Evolutionary conservation across 1,140 invertebrate genomes (phyloP).

Genomic region (Pissodes strobi): DNA sequence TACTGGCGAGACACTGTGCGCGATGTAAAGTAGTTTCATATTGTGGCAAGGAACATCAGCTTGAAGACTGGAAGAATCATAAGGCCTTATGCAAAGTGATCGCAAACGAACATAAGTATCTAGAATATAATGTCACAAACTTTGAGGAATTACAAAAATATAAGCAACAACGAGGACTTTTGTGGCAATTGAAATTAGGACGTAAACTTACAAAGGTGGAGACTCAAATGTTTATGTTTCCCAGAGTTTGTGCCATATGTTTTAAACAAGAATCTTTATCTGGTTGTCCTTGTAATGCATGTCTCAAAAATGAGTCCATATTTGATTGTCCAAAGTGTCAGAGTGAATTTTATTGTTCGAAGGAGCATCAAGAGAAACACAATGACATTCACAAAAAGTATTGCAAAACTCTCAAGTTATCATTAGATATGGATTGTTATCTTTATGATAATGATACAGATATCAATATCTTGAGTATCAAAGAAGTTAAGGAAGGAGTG

Average conservation of each 20-base stretch:
- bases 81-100: conserved; percentile 64
- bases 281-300: conserved; percentile 48
- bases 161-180: conserved; percentile 20
- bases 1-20: conserved; percentile 59
- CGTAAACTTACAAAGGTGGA: conserved; percentile 36
- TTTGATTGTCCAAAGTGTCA: conserved; percentile 45
- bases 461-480: too few relatives aligned
- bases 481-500: too few relatives aligned
- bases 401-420: conserved; percentile 44
- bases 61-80: conserved; percentile 68
- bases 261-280: conserved; percentile 32
- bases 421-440: conserved; percentile 36
- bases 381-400: conserved; percentile 38
- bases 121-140: conserved; percentile 16
- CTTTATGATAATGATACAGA: conserved; percentile 4
- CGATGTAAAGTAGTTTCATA: conserved; percentile 67
- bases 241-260: conserved; percentile 48
- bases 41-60: conserved; percentile 67
- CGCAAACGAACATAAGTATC: conserved; percentile 31
- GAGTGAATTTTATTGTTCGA: conserved; percentile 49
- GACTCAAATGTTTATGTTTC: conserved; percentile 51
- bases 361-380: conserved; percentile 41
- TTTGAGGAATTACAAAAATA: conserved; percentile 32
- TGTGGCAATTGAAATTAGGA: conserved; percentile 27
- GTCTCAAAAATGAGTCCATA: conserved; percentile 34